Conservation (phyloP, 2,888 invertebrate genomes). For the Drosophila mettleri region DNA sequence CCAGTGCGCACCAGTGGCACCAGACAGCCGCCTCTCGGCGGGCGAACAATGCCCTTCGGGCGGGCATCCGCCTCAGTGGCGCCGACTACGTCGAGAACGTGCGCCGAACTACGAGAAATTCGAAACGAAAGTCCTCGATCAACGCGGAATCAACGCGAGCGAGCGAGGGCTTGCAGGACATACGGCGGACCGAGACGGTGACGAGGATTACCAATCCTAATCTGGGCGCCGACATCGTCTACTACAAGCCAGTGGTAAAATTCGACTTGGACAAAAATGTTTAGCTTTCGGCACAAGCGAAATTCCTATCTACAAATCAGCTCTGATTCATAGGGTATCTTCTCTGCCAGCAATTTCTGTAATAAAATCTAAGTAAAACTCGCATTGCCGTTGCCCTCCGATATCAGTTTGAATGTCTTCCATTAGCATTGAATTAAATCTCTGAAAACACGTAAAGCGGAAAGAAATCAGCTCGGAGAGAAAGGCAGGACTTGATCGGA, state of each 20-base stretch:
- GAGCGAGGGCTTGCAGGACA: rapidly evolving
- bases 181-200: neutral
- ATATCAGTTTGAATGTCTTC: neutral
- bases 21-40: neutral
- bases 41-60: slow-evolving; percentile 20
- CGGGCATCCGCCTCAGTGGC: slow-evolving; percentile 13
- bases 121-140: neutral
- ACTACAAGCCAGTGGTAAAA: slow-evolving; percentile 26
- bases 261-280: neutral
- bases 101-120: neutral
- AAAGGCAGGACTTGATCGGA: too few species aligned
- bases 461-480: too few species aligned
- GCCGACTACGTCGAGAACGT: neutral
- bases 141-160: too few species aligned
- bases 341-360: neutral
- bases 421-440: neutral
- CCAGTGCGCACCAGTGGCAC: slow-evolving; percentile 5
- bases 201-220: slow-evolving; percentile 21
- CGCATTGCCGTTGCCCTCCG: neutral
- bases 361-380: neutral
- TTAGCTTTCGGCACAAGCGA: neutral
- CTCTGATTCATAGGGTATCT: too few species aligned
- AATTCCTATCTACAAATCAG: too few species aligned
- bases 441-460: neutral
- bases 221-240: neutral